phyloP scores from a whole-genome alignment of 2,797 vertebrate genomes.

The Chelon auratus region DNA sequence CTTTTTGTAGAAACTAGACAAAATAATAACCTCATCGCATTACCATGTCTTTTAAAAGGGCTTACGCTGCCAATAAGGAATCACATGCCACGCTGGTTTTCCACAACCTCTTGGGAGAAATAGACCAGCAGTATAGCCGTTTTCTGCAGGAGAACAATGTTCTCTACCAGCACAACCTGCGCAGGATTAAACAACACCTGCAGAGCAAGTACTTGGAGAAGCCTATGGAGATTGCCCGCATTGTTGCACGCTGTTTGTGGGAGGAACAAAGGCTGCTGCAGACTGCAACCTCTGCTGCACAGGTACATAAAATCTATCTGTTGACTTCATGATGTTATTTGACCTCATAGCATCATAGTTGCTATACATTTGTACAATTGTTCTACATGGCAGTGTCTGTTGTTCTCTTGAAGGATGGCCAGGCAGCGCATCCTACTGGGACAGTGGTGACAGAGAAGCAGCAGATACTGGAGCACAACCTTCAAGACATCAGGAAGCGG shows the following conservation, averaged over 20 bases:
- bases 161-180: conserved; percentile 97
- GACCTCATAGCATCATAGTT: too few species aligned
- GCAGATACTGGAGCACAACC: conserved; percentile 97
- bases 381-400: not conserved
- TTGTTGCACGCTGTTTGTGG: conserved; percentile 97
- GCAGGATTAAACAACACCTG: conserved; percentile 97
- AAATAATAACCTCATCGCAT: not conserved
- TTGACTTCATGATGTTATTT: not conserved
- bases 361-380: not conserved
- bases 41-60: conserved; percentile 74
- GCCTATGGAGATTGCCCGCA: conserved; percentile 97
- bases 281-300: conserved; percentile 92
- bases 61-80: conserved; percentile 96
- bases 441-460: conserved; percentile 98
- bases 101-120: conserved; percentile 98
- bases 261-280: conserved; percentile 96
- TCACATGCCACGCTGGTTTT: conserved; percentile 97
- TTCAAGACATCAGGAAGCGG: conserved; percentile 97
- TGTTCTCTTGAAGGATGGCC: conserved; percentile 88
- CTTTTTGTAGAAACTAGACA: not conserved
- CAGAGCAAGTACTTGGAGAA: conserved; percentile 99
- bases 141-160: conserved; percentile 99
- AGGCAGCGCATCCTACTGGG: conserved; percentile 93
- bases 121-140: conserved; percentile 99
- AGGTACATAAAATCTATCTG: conserved; percentile 79